Evolutionary conservation across 2,113 vertebrate species (phyloP), one percentile per base, ranked within the genome.

Genomic region (Probosciger aterrimus): DNA sequence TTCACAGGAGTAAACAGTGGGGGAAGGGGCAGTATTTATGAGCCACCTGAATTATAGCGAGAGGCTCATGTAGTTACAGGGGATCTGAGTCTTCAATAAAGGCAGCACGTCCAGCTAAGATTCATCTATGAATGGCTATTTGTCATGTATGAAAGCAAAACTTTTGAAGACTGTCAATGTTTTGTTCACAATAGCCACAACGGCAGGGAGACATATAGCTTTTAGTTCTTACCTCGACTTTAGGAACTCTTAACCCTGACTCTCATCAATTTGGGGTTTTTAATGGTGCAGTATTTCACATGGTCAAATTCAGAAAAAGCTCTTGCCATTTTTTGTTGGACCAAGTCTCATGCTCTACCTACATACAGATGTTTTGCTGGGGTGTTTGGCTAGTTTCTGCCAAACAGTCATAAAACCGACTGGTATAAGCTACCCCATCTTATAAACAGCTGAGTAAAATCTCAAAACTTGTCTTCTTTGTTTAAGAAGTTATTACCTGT

Each of bases 101-200:
- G 33, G 46, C 60, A 70, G 33, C 23, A 86, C 28, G 65, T 33
- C n/a, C n/a, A 65, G 41, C 28, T 81, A 90, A 86, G 71, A 68
- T 49, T 96, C 35, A 53, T 91, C 88, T 96, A 82, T n/a, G 82
- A 84, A 76, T 35, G 14, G 52, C 41, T 62, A 68, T 95, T 86
- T 1, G 1, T 71, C 0, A 0, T 87, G 52, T 44, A 60, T 59
- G 73, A 94, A 90, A 88, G 59, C 64, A 65, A 87, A 91, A 91
- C 86, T 69, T 89, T 76, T 71, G 81, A 68, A 62, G 73, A 79
- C 35, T 92, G 73, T 60, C 86, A 63, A 31, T 65, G 60, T 35
- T 81, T 37, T 22, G 10, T 67, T 89, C 46, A 31, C 28, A 27
- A 14, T 41, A 49, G 31, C 28, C 52, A 44, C 57, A 86, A 69